Evolutionary conservation across 2,113 vertebrate genomes (phyloP).

Genomic region (Hassar affinis): DNA sequence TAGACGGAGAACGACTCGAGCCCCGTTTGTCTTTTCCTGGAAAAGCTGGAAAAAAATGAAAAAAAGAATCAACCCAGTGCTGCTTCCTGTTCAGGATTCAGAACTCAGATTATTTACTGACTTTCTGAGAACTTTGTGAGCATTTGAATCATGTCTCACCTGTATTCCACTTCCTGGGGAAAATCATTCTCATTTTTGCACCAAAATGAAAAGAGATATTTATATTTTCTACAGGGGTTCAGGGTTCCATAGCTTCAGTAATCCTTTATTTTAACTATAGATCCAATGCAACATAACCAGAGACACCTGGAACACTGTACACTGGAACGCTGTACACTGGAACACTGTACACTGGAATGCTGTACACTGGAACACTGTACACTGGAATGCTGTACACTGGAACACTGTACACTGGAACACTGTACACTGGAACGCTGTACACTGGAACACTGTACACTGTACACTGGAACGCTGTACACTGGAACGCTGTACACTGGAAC

Average conservation of each 20-base stretch:
- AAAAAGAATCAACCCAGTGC: neutral
- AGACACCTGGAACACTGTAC: neutral
- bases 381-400: no score
- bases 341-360: no score
- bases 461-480: no score
- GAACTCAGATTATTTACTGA: slow-evolving; percentile 26
- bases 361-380: no score
- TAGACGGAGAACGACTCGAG: neutral
- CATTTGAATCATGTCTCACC: neutral
- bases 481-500: no score
- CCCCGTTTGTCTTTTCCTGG: no score
- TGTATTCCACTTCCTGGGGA: slow-evolving; percentile 18
- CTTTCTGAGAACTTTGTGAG: neutral
- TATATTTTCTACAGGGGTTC: slow-evolving; percentile 29
- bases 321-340: no score
- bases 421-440: no score
- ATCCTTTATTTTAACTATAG: neutral
- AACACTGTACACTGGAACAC: no score
- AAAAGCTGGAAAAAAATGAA: neutral
- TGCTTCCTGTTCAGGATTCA: slow-evolving; percentile 16
- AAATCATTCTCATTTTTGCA: slow-evolving; percentile 16
- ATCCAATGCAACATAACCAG: neutral
- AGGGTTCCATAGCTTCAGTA: slow-evolving; percentile 37
- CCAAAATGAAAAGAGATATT: slow-evolving; percentile 32
- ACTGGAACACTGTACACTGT: no score